Percentiles rank a stretch among this genome's conserved stretches.
Conservation (phyloP, 1,140 invertebrate genomes). For the Heliconius melpomene region DNA sequence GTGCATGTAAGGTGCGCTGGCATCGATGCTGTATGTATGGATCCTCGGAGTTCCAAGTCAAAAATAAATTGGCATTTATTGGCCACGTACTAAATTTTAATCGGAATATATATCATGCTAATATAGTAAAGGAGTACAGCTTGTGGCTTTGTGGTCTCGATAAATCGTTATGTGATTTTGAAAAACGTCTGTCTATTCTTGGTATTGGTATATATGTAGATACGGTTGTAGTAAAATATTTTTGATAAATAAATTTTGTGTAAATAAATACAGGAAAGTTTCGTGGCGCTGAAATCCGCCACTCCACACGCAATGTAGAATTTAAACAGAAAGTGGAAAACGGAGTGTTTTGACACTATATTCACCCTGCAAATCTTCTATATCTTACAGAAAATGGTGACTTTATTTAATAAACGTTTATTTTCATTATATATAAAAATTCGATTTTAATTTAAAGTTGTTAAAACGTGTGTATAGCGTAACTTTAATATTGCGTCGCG, state of each 20-base stretch:
- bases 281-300: no score
- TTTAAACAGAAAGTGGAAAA: background rate
- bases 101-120: constrained; percentile 17
- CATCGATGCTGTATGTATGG: constrained; percentile 42
- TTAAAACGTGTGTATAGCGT: no score
- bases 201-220: background rate
- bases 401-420: no score
- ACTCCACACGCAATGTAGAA: background rate
- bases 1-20: constrained; percentile 52
- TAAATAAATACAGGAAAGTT: background rate
- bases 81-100: constrained; percentile 27
- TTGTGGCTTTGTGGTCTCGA: constrained; percentile 2
- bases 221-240: background rate
- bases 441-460: no score
- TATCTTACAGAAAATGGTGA: no score
- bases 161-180: background rate
- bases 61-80: constrained; percentile 42
- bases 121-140: constrained; percentile 1
- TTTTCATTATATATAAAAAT: no score
- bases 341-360: no score
- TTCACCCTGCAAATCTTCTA: no score
- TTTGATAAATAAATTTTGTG: background rate
- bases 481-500: no score
- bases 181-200: background rate
- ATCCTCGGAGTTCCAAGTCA: constrained; percentile 32